Base-by-base conservation (phyloP, 2,888 invertebrate genomes). In the Fragum whitleyi region DNA sequence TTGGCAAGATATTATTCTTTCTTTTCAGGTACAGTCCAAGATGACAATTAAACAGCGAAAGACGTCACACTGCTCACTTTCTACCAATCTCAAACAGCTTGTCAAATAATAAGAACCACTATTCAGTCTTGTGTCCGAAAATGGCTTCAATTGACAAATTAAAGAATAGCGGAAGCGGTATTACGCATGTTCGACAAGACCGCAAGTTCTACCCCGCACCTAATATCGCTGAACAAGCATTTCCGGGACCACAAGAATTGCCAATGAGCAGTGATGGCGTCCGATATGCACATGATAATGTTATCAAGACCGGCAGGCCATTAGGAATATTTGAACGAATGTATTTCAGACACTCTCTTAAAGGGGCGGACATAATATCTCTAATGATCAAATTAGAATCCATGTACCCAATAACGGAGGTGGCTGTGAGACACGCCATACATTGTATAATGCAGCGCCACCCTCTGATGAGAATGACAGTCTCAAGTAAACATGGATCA, bases 351-450 rank as follows among this genome's bases (percentile, higher is more conserved):
- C 65, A 65, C 2, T 32, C 42, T 53, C 68, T 47, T 7, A 70
- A 81, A 21, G 82, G 85, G 11, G 67, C 74, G 9, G 85, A 85
- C 26, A 77, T 76, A 11, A 74, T 83, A 26, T 83, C 77, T 11
- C 51, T 83, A 23, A 83, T 83, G 78, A 76, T 73, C n/a, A 75
- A 74, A 39, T 28, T 85, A 14, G 65, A 80, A 42, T 62, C 85
- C 1, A 55, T 47, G 14, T 76, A 74, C 29, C 78, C 70, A 5
- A 68, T 85, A 6, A 68, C 74, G 26, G 32, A 77, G 19, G 55
- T 21, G 1, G 47, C 67, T 16, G 73, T 73, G 1, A 23, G 32
- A 19, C 36, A 68, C 47, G 85, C 85, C 39, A 62, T 82, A 14
- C 16, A 53, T 2, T 36, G 39, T 1, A 61, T 83, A n/a, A 55